These are phyloP conservation scores for Brenthis daphne DNA, from an alignment of 2,888 invertebrate species.

Conservation along the genomic window DNA sequence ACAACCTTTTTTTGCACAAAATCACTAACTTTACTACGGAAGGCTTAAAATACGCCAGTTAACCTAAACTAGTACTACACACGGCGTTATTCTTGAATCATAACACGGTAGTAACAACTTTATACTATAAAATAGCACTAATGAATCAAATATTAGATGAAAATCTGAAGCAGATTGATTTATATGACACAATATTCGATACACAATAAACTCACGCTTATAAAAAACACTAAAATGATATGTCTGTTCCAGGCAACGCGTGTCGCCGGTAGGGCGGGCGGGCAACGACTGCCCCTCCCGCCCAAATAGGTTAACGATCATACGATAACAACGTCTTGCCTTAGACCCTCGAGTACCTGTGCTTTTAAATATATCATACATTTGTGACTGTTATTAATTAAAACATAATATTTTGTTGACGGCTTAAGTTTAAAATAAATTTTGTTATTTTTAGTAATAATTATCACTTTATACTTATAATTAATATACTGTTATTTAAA, in stretches of 20 bases:
- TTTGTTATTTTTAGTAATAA: neutral
- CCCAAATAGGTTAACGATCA: constrained; percentile 70
- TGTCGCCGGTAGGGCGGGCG: constrained; percentile 46
- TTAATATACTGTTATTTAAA: too few relatives aligned
- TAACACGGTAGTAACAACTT: constrained; percentile 4
- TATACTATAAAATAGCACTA: neutral
- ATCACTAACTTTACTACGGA: constrained; percentile 16
- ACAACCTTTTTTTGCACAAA: constrained; percentile 8
- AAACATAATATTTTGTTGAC: neutral
- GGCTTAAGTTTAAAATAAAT: neutral
- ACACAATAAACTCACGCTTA: constrained; percentile 34
- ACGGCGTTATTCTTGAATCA: constrained; percentile 7
- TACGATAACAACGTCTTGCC: constrained; percentile 39
- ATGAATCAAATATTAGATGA: too few relatives aligned
- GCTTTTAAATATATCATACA: constrained; percentile 12
- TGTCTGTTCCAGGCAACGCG: constrained; percentile 65
- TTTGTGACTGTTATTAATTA: neutral
- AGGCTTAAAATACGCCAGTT: constrained; percentile 6
- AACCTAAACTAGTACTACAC: constrained; percentile 10
- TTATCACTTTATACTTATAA: too few relatives aligned
- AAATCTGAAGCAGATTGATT: too few relatives aligned
- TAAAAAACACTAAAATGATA: constrained; percentile 58
- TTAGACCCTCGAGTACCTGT: constrained; percentile 14
- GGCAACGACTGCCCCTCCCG: constrained; percentile 65
- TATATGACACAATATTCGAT: neutral